Base-by-base conservation (phyloP, 2,113 vertebrate genomes). In the Eclectus roratus region DNA sequence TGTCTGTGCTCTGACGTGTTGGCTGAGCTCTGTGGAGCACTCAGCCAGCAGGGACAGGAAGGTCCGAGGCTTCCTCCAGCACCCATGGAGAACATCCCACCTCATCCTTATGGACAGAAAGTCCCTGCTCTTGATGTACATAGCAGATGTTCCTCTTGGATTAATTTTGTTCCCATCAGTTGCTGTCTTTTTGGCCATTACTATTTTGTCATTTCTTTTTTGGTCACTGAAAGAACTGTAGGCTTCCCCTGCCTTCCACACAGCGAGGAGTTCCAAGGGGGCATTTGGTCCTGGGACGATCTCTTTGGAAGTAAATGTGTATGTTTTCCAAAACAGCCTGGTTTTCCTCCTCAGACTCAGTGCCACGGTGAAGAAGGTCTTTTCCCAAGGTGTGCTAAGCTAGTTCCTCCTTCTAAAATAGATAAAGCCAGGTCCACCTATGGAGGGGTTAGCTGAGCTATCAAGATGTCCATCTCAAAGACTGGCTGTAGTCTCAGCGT, bases 81-180 rank as follows among this genome's bases (percentile, higher is more conserved):
- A 3, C 49, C 65, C 68, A 35, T 88, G 91, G 79, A 76, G 88
- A 93, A 87, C 0, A 0, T 29, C 64, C 1, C 53, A 68, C 33
- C 44, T 88, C 77, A 64, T 83, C 24, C 50, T 41, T 17, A 39
- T 10, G 6, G 85, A 71, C 8, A 8, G 61, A 87, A 92, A 50
- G 66, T 73, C 63, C 90, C 85, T 91, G 78, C 12, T 28, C 73
- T 88, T 91, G 93, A 37, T 92, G 95, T 97, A 89, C 91, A 90
- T 96, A 97, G 76, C 33, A 1, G 88, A 92, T 93, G 69, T 91
- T 92, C 85, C 88, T 93, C 77, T 84, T 0, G 0, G 71, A 66
- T 70, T 81, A 17, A 56, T 50, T 41, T 72, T 85, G 66, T 58
- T 92, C 84, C 74, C 39, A 43, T 93, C 76, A 58, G 56, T 97